Percentiles rank a stretch among this genome's conserved stretches.
phyloP scores from a whole-genome alignment of 2,113 vertebrate species.

The Urocynchramus pylzowi region DNA sequence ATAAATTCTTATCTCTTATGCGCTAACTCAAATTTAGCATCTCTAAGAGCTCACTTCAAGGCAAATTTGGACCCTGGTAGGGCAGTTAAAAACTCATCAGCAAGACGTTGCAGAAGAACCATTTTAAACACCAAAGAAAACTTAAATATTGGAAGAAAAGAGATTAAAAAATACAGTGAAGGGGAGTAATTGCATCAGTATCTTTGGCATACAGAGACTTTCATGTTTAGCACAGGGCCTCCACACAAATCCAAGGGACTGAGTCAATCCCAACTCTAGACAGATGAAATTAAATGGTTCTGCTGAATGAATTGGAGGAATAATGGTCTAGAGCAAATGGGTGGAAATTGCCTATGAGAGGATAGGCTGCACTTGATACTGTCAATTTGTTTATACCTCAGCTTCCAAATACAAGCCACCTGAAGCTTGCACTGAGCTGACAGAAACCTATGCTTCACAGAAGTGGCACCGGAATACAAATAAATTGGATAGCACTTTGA shows the following conservation, averaged over 20 bases:
- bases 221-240: neutral
- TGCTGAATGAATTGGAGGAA: constrained; percentile 24
- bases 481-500: constrained; percentile 66
- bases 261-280: neutral
- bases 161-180: neutral
- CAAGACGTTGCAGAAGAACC: neutral
- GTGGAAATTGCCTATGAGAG: constrained; percentile 43
- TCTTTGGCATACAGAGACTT: neutral
- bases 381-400: constrained; percentile 49
- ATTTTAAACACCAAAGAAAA: neutral
- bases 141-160: neutral
- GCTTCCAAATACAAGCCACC: constrained; percentile 30
- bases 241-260: neutral
- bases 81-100: neutral
- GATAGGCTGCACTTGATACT: constrained; percentile 33
- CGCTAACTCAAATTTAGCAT: neutral
- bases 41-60: neutral
- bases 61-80: neutral
- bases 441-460: constrained; percentile 33
- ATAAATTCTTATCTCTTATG: neutral
- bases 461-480: constrained; percentile 63
- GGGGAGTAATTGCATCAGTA: neutral
- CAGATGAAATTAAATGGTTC: neutral
- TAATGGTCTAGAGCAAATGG: neutral
- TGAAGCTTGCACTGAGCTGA: constrained; percentile 33